Base-by-base conservation (phyloP, 2,797 vertebrate species). In the Perodicticus potto region DNA sequence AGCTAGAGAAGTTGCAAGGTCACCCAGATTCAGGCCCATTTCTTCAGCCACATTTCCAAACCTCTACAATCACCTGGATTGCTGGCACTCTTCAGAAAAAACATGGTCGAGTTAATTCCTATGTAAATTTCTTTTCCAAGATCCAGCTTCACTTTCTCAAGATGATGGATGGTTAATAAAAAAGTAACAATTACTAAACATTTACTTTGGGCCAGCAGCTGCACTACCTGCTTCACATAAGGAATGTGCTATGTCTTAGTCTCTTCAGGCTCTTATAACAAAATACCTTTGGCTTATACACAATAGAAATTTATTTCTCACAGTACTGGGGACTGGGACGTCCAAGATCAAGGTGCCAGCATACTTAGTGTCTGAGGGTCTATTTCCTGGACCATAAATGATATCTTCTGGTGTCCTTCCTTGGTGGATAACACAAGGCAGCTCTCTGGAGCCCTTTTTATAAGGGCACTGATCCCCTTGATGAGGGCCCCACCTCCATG, bases 41-140 rank as follows among this genome's bases (percentile, higher is more conserved):
- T 65, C 43, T 32, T 10, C 4, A 59, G n/a, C 45, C n/a, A 0
- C 10, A 45, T 80, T 45, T 80, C 57, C 43, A 81, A 65, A 27
- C 27, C 16, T 3, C n/a, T 3, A 0, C 59, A 13, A 19, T 37
- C 69, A 16, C 7, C 53, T 2, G 7, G 3, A 0, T 34, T 37
- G 55, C 34, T 5, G 14, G 19, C 55, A 49, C 3, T 16, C 16
- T 70, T 87, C 29, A 25, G 23, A 17, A 34, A 70, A 45, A 14
- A 10, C 73, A 59, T 20, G 13, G 27, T 10, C 20, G 37, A 59
- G 17, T 34, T 55, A 29, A 40, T 67, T 53, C 40, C 19, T 53
- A 11, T 0, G 1, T 34, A 37, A 2, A 53, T 86, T 65, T 49
- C 61, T 70, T 82, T 55, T 57, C 32, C 61, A 83, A 49, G 17